These are phyloP conservation scores for Matsumurasca onukii DNA, from an alignment of 1,140 invertebrate genomes.

Conservation along the genomic window DNA sequence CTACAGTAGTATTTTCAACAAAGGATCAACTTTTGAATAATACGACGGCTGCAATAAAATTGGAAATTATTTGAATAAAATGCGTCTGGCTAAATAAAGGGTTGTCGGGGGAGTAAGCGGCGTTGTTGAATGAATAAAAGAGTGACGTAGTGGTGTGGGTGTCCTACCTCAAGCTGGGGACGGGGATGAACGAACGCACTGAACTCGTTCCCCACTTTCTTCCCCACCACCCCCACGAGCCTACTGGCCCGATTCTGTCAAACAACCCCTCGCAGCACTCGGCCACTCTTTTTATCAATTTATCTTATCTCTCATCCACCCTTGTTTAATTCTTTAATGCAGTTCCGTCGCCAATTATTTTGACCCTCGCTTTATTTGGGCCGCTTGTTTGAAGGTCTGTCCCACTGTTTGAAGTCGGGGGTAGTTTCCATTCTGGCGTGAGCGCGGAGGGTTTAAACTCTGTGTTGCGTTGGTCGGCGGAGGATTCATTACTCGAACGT, in stretches of 20 bases:
- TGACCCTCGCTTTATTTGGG: conserved; percentile 15
- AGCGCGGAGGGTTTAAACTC: too few species aligned
- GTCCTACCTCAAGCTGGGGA: conserved; percentile 8
- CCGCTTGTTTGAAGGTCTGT: conserved; percentile 9
- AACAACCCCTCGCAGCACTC: neutral
- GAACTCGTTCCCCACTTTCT: conserved; percentile 19
- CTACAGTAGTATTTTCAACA: too few species aligned
- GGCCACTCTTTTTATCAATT: conserved; percentile 20
- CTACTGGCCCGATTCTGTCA: conserved; percentile 4
- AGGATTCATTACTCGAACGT: too few species aligned
- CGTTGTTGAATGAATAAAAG: conserved; percentile 18
- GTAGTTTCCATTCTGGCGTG: too few species aligned
- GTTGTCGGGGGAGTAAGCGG: conserved; percentile 11
- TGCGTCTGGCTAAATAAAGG: conserved; percentile 4
- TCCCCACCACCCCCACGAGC: neutral
- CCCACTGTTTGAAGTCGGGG: neutral
- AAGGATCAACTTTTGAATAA: too few species aligned
- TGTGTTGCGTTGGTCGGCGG: too few species aligned
- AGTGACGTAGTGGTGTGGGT: neutral
- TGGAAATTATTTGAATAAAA: conserved; percentile 20
- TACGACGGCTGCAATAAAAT: too few species aligned
- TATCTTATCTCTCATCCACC: conserved; percentile 18
- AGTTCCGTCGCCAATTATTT: conserved; percentile 22
- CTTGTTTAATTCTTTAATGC: conserved; percentile 24
- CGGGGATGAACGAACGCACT: neutral